Conservation (phyloP, 2,797 vertebrate species). For the Darevskia mixta region DNA sequence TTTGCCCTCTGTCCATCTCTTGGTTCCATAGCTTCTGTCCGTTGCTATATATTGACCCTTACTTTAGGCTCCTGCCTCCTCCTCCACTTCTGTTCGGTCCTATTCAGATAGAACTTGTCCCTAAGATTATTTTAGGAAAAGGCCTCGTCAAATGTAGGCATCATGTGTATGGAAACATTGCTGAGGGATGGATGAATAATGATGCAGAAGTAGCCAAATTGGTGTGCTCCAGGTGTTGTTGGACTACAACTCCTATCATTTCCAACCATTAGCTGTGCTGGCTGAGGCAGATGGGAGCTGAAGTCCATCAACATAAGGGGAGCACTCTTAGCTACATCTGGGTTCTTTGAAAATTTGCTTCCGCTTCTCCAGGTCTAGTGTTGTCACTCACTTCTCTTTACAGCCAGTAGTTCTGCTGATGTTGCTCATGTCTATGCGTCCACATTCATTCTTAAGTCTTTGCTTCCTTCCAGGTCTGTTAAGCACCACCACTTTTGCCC, state of each 20-base stretch:
- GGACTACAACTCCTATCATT: background rate
- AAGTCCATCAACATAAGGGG: background rate
- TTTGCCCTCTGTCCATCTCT: background rate
- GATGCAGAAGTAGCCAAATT: background rate
- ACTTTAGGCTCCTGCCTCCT: background rate
- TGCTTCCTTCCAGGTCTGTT: background rate
- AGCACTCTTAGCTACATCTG: background rate
- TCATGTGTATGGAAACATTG: background rate
- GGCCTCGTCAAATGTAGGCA: background rate
- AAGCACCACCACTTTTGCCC: background rate
- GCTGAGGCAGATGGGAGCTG: background rate
- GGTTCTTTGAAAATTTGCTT: background rate
- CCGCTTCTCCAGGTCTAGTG: background rate
- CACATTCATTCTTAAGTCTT: background rate
- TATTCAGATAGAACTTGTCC: background rate
- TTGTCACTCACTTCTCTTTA: background rate
- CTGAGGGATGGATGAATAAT: background rate
- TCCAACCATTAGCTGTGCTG: background rate
- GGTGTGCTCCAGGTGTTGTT: background rate
- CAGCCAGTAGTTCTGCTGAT: background rate
- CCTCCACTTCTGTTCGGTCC: background rate
- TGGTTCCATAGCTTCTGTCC: background rate
- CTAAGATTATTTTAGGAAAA: background rate
- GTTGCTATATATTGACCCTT: background rate
- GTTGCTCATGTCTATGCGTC: background rate